Percentiles rank a stretch among this genome's conserved stretches.
Evolutionary conservation across 2,113 vertebrate genomes (phyloP).

Genomic region (Chunga burmeisteri): DNA sequence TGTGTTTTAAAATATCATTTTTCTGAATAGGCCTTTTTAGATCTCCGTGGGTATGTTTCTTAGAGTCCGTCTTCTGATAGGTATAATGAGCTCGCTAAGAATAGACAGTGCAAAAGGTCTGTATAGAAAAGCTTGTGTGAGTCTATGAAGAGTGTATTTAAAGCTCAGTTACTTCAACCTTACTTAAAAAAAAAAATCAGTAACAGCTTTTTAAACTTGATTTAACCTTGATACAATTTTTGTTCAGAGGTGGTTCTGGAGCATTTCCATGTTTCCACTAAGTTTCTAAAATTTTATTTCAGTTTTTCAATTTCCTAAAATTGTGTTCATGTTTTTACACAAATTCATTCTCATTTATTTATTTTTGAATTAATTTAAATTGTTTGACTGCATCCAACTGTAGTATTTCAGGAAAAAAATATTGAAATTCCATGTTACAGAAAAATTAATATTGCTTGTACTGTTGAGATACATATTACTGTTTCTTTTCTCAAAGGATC

Average conservation of each 20-base stretch:
- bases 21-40: not conserved
- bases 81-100: not conserved
- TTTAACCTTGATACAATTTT: not conserved
- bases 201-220: not conserved
- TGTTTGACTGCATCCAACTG: not conserved
- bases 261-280: not conserved
- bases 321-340: not conserved
- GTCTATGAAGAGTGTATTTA: not conserved
- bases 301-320: not conserved
- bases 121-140: not conserved
- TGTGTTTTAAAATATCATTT: not conserved
- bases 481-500: not conserved
- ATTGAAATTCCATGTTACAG: not conserved
- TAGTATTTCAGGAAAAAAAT: not conserved
- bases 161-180: not conserved
- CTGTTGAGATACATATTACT: not conserved
- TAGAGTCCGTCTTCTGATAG: not conserved
- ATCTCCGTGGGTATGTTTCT: not conserved
- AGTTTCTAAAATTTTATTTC: not conserved
- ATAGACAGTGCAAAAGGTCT: not conserved
- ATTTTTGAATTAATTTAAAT: not conserved
- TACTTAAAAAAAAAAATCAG: not conserved
- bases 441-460: not conserved
- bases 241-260: not conserved
- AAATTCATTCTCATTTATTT: not conserved